Conservation (phyloP, 2,888 invertebrate genomes). For the Pseudococcus viburni region DNA sequence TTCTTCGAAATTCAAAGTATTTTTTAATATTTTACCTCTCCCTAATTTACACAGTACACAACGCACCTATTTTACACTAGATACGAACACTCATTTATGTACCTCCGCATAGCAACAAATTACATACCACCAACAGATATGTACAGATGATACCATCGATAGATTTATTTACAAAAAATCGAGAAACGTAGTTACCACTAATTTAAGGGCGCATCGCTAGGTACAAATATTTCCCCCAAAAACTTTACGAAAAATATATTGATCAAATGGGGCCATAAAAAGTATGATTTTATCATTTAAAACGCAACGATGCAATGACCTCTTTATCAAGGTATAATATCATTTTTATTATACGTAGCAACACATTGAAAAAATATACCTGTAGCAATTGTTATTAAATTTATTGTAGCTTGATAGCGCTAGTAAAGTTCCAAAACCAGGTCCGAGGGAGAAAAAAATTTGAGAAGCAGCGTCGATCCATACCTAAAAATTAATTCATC, state of each 20-base stretch:
- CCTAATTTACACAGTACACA: no score
- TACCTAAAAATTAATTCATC: constrained; percentile 74
- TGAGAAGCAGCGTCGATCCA: constrained; percentile 96
- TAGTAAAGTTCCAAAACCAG: constrained; percentile 91
- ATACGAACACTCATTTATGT: not conserved
- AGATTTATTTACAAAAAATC: not conserved
- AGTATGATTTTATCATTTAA: not conserved
- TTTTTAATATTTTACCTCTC: no score
- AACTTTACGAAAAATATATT: not conserved
- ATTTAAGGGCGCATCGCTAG: not conserved
- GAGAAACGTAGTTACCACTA: not conserved
- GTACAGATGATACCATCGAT: not conserved
- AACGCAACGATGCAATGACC: not conserved
- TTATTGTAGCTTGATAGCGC: constrained; percentile 95
- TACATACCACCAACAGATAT: not conserved
- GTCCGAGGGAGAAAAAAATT: constrained; percentile 93
- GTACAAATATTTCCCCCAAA: not conserved
- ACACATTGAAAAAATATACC: constrained; percentile 71
- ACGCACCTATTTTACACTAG: no score
- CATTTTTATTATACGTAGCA: not conserved
- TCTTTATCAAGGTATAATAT: not conserved
- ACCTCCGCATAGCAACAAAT: not conserved
- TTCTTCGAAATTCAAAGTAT: no score
- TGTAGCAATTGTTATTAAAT: constrained; percentile 90
- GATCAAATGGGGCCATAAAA: not conserved